A percentile compares a stretch with the other conserved stretches of the same genome.
phyloP scores from a whole-genome alignment of 2,888 invertebrate species.

The Rhagonycha lutea region DNA sequence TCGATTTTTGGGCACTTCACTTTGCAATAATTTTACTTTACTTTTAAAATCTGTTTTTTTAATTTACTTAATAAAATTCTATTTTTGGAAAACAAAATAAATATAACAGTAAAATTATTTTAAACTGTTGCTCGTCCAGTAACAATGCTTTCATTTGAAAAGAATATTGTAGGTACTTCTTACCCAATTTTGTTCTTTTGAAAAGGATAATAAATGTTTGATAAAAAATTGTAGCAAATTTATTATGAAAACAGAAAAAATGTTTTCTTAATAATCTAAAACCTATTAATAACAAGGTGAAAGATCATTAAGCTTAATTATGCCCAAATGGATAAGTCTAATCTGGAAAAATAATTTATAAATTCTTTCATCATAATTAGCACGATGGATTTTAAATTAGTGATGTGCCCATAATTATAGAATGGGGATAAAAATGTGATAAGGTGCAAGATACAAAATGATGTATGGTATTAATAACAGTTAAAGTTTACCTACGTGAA shows the following conservation, averaged over 20 bases:
- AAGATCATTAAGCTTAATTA: conserved; percentile 15
- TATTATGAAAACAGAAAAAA: neutral
- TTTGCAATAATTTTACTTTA: neutral
- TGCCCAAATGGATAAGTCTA: conserved; percentile 1
- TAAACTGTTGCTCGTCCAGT: neutral
- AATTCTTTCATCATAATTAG: neutral
- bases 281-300: neutral
- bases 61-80: neutral
- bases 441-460: neutral
- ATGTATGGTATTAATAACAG: neutral
- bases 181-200: neutral
- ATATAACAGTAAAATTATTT: neutral
- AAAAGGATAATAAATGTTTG: neutral
- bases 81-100: neutral
- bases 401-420: neutral
- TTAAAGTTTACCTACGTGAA: neutral
- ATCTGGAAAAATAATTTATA: neutral
- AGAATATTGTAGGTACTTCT: neutral
- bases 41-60: neutral
- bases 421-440: neutral
- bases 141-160: neutral
- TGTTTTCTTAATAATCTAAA: neutral
- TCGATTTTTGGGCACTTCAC: neutral
- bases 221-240: neutral
- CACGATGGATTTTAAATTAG: neutral